Percentiles rank a stretch among this genome's conserved stretches.
Conservation (phyloP, 2,888 invertebrate species). For the Prenolepis imparis region DNA sequence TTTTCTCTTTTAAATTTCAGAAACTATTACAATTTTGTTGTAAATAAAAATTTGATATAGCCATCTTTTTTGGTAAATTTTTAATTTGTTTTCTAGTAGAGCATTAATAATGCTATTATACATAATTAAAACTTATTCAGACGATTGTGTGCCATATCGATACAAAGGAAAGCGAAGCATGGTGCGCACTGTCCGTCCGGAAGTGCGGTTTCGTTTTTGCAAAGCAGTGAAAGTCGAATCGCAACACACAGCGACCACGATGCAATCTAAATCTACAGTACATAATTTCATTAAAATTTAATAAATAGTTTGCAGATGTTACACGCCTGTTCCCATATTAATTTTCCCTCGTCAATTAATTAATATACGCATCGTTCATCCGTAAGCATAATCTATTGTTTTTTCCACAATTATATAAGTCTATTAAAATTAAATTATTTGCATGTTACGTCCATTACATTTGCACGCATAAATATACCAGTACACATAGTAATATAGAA, state of each 20-base stretch:
- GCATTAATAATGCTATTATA: background rate
- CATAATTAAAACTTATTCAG: background rate
- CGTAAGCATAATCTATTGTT: background rate
- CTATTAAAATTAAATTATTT: constrained; percentile 8
- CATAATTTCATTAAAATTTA: background rate
- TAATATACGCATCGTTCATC: background rate
- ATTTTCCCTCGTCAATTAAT: constrained; percentile 10
- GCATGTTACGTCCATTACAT: background rate
- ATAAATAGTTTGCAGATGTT: background rate
- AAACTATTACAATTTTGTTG: background rate
- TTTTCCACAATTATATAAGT: background rate
- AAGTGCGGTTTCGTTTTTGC: constrained; percentile 44
- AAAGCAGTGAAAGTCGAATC: constrained; percentile 47
- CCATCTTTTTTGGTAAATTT: background rate
- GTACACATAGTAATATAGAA: background rate
- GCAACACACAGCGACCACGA: background rate
- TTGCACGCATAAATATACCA: background rate
- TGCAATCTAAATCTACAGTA: constrained; percentile 9
- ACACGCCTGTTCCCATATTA: background rate
- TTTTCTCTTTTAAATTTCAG: background rate
- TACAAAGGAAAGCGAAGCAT: constrained; percentile 33
- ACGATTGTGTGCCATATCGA: background rate
- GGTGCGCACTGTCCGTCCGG: constrained; percentile 41
- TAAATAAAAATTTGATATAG: background rate
- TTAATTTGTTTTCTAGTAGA: background rate